Evolutionary conservation across 2,797 vertebrate genomes (phyloP), one percentile per base, ranked within the genome.

Genomic region (Amphiprion clarkii): DNA sequence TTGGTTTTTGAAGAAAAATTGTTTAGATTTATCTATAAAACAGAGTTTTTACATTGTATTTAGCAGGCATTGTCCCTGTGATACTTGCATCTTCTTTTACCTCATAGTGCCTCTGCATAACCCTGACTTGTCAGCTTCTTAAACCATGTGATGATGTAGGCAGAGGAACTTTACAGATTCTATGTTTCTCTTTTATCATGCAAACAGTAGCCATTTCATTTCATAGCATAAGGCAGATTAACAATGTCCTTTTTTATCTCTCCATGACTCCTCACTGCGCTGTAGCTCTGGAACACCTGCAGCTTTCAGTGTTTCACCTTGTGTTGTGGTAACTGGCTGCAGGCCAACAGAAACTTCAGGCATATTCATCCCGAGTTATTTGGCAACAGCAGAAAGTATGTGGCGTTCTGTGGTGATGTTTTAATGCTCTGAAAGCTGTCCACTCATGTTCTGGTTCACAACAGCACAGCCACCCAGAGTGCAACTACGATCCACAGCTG

Each of bases 201-300:
- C 69, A 61, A 81, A 74, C 62, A 60, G 55, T 25, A 76, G 78
- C 49, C 57, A 58, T 79, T 82, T 87, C 7, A 71, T 74, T 78
- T 78, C 16, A 42, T 67, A 42, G 46, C 29, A 27, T 58, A 53
- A 27, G 3, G 21, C 53, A 62, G 51, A 66, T 74, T 42, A 84
- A 70, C 80, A 71, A n/a, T 58, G 54, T 76, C 42, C 25, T 78
- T 73, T 64, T 52, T 57, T 40, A 77, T 84, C 71, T 78, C 59
- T 39, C 9, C 13, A 8, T 62, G 29, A 59, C 55, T 76, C 59
- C 10, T 44, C 57, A 63, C 57, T 74, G 11, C 57, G 46, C 59
- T 67, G 25, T 31, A 29, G 54, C 72, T 64, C 53, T 56, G 29
- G 51, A 78, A 79, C 86, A 91, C 86, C 87, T 92, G 87, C 77